A percentile compares a stretch with the other conserved stretches of the same genome.
Conservation (phyloP, 2,113 vertebrate genomes). For the Corvus hawaiiensis region DNA sequence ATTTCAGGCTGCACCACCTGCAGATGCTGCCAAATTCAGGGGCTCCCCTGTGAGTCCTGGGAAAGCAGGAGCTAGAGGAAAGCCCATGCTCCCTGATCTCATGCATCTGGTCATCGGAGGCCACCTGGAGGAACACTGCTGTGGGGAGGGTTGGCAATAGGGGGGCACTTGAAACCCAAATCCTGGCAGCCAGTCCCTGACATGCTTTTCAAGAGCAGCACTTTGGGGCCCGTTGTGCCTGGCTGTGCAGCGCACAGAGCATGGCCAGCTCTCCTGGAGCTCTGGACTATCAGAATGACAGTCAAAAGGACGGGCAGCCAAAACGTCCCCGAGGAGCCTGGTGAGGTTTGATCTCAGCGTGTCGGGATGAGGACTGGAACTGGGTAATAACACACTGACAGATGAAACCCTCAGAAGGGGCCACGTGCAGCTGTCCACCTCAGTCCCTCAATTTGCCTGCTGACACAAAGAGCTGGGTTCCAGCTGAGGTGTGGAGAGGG, state of each 20-base stretch:
- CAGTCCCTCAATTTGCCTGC: rapidly evolving
- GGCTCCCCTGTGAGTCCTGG: neutral
- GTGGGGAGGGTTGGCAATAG: neutral
- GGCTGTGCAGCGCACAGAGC: neutral
- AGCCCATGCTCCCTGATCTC: neutral
- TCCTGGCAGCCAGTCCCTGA: neutral
- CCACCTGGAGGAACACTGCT: neutral
- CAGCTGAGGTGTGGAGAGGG: neutral
- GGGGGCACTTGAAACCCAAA: neutral
- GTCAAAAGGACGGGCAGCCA: neutral
- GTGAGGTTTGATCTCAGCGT: rapidly evolving
- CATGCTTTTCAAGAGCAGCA: neutral
- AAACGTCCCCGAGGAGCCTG: neutral
- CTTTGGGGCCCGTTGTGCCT: neutral
- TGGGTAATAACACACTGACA: neutral
- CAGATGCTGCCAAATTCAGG: neutral
- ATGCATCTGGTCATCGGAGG: neutral
- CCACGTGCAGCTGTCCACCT: neutral
- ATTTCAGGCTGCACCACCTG: neutral
- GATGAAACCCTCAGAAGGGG: neutral
- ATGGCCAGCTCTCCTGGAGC: neutral
- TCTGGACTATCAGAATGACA: neutral
- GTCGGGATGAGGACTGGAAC: neutral
- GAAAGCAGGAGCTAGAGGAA: neutral
- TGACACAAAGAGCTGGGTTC: neutral